Conservation (phyloP, 2,113 vertebrate genomes). For the Thamnophis sirtalis region DNA sequence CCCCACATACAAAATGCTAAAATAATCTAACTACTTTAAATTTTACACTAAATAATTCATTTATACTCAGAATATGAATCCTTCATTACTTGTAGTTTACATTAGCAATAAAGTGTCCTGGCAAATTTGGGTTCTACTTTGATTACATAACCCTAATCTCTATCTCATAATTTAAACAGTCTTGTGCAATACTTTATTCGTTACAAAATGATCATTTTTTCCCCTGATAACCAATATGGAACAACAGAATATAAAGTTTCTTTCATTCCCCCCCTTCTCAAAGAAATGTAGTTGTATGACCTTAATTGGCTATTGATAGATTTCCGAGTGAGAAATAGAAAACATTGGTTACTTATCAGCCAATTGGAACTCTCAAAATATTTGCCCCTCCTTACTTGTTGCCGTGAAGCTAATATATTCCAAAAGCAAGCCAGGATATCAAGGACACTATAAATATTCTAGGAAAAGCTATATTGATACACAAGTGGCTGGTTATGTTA, state of each 20-base stretch:
- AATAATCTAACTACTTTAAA: background rate
- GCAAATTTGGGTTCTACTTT: background rate
- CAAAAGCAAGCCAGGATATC: background rate
- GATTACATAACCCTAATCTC: background rate
- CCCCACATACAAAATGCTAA: background rate
- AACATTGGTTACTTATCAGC: background rate
- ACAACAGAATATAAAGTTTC: background rate
- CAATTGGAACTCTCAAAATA: background rate
- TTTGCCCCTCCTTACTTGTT: background rate
- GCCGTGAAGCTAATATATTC: background rate
- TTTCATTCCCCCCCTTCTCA: background rate
- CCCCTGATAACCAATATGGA: background rate
- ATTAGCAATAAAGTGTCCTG: background rate
- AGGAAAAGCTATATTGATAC: background rate
- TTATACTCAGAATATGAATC: background rate
- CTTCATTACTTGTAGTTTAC: background rate
- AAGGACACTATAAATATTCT: background rate
- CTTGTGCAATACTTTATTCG: background rate
- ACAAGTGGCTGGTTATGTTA: background rate
- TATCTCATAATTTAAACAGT: background rate
- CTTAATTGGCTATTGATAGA: background rate
- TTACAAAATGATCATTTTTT: background rate
- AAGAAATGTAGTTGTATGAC: background rate
- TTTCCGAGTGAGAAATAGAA: background rate
- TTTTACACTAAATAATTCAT: background rate